phyloP scores from a whole-genome alignment of 2,113 vertebrate genomes.

The Amphiprion percula region DNA sequence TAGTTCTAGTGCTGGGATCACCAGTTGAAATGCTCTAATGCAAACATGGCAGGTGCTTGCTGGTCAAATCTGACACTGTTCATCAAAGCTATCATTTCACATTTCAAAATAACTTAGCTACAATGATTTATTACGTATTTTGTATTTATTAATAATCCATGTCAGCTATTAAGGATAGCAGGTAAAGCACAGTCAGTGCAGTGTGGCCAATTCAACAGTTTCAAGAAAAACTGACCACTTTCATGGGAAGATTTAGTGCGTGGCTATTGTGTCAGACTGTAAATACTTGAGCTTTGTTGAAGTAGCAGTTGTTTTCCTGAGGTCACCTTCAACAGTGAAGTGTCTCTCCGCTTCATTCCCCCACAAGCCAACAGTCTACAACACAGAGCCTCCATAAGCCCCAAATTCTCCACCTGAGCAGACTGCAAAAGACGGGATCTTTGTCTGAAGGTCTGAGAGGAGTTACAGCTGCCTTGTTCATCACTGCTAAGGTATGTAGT shows the following conservation, averaged over 20 bases:
- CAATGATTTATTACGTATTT: too few species aligned
- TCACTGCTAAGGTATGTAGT: neutral
- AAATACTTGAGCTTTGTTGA: neutral
- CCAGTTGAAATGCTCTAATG: too few species aligned
- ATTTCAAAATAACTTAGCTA: too few species aligned
- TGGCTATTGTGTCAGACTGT: neutral
- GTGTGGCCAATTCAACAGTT: too few species aligned
- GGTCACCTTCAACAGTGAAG: conserved; percentile 31
- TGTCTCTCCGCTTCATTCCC: neutral
- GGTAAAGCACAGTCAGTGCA: too few species aligned
- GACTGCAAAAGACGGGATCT: neutral
- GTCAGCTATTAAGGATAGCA: too few species aligned
- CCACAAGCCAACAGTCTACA: neutral
- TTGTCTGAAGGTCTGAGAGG: neutral
- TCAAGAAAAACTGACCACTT: too few species aligned
- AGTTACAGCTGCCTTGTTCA: conserved; percentile 8
- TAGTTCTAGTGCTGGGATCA: too few species aligned
- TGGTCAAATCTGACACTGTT: too few species aligned
- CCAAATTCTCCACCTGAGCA: conserved; percentile 24
- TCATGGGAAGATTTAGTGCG: neutral
- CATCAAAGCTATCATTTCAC: too few species aligned
- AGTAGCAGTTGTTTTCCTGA: neutral
- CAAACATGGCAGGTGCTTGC: too few species aligned
- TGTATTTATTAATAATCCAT: too few species aligned
- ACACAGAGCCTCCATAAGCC: neutral